Conservation (phyloP, 2,888 invertebrate genomes). For the Ypsolopha sequella region DNA sequence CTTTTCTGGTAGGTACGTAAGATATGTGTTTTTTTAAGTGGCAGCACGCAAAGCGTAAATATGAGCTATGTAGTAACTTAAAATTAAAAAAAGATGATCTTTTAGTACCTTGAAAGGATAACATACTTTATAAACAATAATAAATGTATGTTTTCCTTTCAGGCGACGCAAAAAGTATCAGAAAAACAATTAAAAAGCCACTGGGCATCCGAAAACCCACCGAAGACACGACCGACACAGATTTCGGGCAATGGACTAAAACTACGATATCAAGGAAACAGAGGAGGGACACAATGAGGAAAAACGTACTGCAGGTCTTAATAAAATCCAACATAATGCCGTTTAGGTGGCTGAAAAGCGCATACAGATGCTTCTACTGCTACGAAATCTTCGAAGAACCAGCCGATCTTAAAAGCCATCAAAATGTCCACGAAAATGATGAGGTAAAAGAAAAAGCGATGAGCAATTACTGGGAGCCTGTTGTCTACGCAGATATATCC, state of each 20-base stretch:
- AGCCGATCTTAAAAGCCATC: constrained; percentile 44
- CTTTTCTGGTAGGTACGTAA: no score
- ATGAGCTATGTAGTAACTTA: no score
- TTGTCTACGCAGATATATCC: constrained; percentile 50
- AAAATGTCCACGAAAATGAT: constrained; percentile 31
- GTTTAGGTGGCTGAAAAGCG: constrained; percentile 57
- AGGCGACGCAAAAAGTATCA: constrained; percentile 19
- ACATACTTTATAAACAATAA: no score
- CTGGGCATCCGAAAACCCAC: no score
- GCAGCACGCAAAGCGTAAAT: no score
- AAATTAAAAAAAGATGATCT: no score
- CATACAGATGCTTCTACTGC: constrained; percentile 59
- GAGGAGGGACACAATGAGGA: constrained; percentile 43
- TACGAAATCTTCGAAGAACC: constrained; percentile 59
- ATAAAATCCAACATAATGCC: constrained; percentile 52
- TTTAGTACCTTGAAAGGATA: no score
- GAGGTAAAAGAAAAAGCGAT: constrained; percentile 42
- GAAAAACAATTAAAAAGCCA: no score
- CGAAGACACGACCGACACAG: background rate
- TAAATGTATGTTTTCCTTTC: constrained; percentile 40
- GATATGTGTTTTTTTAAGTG: no score
- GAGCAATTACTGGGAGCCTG: constrained; percentile 56
- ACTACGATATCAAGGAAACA: constrained; percentile 29
- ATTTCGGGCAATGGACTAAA: constrained; percentile 9
- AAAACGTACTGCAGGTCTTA: constrained; percentile 46